These are phyloP conservation scores for Agonum fuliginosum DNA, from an alignment of 2,888 invertebrate genomes.

Conservation along the genomic window DNA sequence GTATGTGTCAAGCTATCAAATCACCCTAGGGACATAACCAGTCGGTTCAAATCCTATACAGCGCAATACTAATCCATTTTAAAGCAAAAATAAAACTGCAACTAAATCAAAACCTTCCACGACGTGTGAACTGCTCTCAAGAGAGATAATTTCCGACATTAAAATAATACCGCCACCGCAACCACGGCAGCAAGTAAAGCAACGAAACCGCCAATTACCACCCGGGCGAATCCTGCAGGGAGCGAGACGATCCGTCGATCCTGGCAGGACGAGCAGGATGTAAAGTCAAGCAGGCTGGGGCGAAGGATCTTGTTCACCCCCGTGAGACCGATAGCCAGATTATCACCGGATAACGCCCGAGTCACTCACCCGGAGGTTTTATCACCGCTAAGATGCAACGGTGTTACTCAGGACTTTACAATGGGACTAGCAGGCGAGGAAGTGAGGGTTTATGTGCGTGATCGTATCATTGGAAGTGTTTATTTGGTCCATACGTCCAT, in stretches of 20 bases:
- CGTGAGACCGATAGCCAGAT: slow-evolving; percentile 47
- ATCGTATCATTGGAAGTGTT: background rate
- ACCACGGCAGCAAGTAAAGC: slow-evolving; percentile 3
- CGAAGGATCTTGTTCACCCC: slow-evolving; percentile 7
- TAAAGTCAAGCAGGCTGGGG: background rate
- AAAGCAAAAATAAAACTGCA: no score
- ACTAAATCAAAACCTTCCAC: slow-evolving; percentile 9
- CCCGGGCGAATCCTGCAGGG: slow-evolving; percentile 27
- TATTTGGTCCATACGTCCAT: no score
- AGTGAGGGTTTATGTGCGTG: background rate
- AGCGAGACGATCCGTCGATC: background rate
- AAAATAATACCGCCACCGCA: slow-evolving; percentile 12
- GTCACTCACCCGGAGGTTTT: slow-evolving; percentile 1
- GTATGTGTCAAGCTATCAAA: no score
- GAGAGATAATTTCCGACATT: slow-evolving; percentile 27
- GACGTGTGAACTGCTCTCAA: slow-evolving; percentile 5
- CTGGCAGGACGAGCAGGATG: slow-evolving; percentile 1
- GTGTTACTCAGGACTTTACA: background rate
- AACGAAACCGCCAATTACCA: slow-evolving; percentile 48
- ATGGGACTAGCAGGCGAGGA: background rate
- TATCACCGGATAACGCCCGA: slow-evolving; percentile 46
- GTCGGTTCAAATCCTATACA: no score
- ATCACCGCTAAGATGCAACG: slow-evolving; percentile 20
- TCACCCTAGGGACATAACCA: no score
- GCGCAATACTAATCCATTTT: no score